phyloP scores from a whole-genome alignment of 2,113 vertebrate genomes.

The Apaloderma vittatum region DNA sequence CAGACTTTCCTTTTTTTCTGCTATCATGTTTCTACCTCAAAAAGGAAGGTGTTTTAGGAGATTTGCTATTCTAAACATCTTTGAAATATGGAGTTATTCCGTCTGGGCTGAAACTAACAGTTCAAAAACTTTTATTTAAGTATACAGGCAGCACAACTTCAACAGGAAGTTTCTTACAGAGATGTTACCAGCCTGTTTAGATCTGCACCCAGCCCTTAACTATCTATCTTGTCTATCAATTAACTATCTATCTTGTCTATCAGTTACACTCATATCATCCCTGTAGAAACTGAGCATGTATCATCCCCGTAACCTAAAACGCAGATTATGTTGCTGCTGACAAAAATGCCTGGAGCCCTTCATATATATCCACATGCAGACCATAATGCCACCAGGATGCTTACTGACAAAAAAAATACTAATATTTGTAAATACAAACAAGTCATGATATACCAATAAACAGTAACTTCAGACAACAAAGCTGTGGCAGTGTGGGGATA shows the following conservation, averaged over 20 bases:
- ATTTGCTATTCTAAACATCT: neutral
- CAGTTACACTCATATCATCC: neutral
- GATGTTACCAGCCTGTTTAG: neutral
- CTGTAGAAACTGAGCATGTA: neutral
- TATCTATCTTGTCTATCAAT: neutral
- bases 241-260: neutral
- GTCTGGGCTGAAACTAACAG: neutral
- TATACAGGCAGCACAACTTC: neutral
- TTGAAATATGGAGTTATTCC: neutral
- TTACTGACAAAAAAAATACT: neutral
- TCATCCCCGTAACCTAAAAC: neutral
- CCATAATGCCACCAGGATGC: neutral
- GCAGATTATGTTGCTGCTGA: neutral
- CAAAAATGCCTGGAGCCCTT: neutral
- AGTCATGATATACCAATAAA: neutral
- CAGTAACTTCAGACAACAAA: neutral
- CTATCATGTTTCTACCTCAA: neutral
- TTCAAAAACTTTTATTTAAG: neutral
- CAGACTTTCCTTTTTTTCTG: conserved; percentile 28
- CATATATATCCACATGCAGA: neutral
- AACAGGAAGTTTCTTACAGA: neutral
- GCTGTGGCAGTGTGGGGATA: neutral
- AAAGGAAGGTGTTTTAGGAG: neutral
- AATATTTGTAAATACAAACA: neutral
- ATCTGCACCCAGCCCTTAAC: neutral